Percentiles rank a stretch among this genome's conserved stretches.
Conservation (phyloP, 1,140 invertebrate genomes). For the Condylostylus longicornis region DNA sequence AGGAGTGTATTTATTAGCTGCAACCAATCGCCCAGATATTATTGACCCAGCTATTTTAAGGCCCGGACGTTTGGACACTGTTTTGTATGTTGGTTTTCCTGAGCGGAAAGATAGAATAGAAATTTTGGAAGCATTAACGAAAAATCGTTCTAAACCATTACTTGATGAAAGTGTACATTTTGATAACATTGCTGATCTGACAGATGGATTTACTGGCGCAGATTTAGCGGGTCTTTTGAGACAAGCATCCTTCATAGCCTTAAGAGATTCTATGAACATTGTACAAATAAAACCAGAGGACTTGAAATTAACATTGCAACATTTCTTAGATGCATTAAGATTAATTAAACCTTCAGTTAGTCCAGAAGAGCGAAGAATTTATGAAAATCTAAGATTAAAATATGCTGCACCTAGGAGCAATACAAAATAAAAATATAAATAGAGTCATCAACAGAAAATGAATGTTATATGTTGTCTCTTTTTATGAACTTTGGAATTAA, state of each 20-base stretch:
- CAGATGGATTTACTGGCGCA: constrained; percentile 77
- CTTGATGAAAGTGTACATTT: constrained; percentile 65
- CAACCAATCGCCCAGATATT: constrained; percentile 93
- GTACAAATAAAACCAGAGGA: constrained; percentile 13
- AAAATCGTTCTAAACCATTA: constrained; percentile 64
- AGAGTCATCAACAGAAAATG: not conserved
- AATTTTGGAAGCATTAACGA: constrained; percentile 81
- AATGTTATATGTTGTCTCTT: too few species aligned
- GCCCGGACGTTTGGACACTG: constrained; percentile 87
- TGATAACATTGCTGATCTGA: constrained; percentile 47
- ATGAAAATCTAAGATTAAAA: constrained; percentile 16
- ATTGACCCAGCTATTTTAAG: constrained; percentile 90
- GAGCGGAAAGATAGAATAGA: constrained; percentile 61
- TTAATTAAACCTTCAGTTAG: constrained; percentile 24
- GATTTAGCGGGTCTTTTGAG: constrained; percentile 76
- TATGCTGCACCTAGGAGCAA: constrained; percentile 23
- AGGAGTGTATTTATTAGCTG: constrained; percentile 87
- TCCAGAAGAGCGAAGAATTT: constrained; percentile 15
- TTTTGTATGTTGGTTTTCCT: constrained; percentile 88
- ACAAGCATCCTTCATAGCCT: constrained; percentile 62
- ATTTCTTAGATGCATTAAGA: constrained; percentile 23
- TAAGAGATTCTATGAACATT: constrained; percentile 47
- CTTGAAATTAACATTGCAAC: constrained; percentile 18
- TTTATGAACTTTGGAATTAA: too few species aligned
- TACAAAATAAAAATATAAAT: not conserved